phyloP scores from a whole-genome alignment of 2,797 vertebrate genomes.

The Eutrigla gurnardus region DNA sequence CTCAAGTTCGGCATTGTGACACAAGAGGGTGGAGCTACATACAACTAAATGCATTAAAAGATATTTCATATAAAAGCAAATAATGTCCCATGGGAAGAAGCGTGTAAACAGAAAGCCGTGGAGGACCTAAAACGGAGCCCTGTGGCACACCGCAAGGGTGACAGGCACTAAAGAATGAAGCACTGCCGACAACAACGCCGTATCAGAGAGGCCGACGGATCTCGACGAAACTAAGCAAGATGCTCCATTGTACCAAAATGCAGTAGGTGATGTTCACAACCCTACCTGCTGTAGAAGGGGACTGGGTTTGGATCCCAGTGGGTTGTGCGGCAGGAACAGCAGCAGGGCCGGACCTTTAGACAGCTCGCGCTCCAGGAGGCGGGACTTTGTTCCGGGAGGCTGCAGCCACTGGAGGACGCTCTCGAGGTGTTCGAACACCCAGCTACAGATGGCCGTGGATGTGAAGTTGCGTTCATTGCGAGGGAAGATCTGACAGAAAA shows the following conservation, averaged over 20 bases:
- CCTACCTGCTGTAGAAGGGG: conserved; percentile 88
- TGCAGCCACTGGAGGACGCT: conserved; percentile 83
- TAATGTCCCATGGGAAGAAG: no score
- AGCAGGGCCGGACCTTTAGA: conserved; percentile 94
- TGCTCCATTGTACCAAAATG: neutral
- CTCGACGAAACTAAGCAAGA: neutral
- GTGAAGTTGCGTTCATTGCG: conserved; percentile 89
- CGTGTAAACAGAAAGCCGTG: no score
- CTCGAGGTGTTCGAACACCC: conserved; percentile 92
- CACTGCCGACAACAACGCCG: neutral
- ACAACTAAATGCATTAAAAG: no score
- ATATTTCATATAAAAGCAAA: no score
- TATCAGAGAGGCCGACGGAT: neutral
- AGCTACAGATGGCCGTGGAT: conserved; percentile 90
- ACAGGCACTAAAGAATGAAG: neutral
- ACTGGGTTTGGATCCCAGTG: conserved; percentile 82
- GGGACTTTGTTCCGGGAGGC: conserved; percentile 80
- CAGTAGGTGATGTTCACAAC: neutral
- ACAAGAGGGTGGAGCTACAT: no score
- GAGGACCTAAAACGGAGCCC: neutral
- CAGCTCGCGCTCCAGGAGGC: conserved; percentile 86
- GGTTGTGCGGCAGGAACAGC: conserved; percentile 92
- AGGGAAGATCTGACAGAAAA: conserved; percentile 88
- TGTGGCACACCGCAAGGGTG: conserved; percentile 5
- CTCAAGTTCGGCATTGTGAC: no score